A percentile compares a stretch with the other conserved stretches of the same genome.
These are phyloP conservation scores for Verasper variegatus DNA, from an alignment of 2,113 vertebrate species.

Conservation along the genomic window DNA sequence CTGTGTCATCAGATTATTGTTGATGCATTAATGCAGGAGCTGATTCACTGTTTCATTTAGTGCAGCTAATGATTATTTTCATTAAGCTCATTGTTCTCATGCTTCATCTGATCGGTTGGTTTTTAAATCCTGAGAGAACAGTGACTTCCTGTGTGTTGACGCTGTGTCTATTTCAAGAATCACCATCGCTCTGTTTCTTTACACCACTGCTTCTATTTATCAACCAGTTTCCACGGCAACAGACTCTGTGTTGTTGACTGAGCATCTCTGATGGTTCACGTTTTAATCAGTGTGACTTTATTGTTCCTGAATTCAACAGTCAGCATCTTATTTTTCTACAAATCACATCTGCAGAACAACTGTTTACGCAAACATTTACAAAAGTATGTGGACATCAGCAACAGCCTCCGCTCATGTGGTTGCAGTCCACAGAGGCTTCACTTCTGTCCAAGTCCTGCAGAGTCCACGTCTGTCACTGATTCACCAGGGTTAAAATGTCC, in stretches of 20 bases:
- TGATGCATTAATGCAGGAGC: background rate
- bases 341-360: background rate
- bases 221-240: constrained; percentile 70
- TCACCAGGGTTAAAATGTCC: background rate
- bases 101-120: too few species aligned
- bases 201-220: constrained; percentile 65
- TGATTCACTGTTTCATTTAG: too few species aligned
- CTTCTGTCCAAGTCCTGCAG: background rate
- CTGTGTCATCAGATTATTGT: background rate
- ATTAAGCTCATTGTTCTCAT: too few species aligned
- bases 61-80: too few species aligned
- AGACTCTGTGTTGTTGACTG: constrained; percentile 48
- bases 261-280: background rate
- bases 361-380: background rate
- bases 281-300: background rate
- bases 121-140: background rate
- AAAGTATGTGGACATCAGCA: background rate
- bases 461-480: background rate
- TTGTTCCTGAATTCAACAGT: background rate
- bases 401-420: background rate
- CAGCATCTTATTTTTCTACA: background rate
- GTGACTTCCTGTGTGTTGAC: background rate
- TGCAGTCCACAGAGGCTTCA: background rate
- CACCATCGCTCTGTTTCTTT: constrained; percentile 2
- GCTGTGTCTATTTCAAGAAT: background rate